phyloP scores from a whole-genome alignment of 2,888 invertebrate genomes.

The Trachelus troglodyta region DNA sequence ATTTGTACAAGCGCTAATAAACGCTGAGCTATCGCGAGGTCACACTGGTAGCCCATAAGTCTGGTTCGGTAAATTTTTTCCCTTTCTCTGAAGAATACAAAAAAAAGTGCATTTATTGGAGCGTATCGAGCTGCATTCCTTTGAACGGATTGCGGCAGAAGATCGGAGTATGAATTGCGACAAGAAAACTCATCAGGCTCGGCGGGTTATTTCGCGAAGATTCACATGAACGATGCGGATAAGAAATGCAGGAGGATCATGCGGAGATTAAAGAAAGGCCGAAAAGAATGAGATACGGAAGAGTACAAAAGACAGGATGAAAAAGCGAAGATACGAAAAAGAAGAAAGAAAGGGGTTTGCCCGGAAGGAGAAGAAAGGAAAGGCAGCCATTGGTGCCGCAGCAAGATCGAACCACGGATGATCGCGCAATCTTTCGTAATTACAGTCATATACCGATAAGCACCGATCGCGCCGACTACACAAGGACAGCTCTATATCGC shows the following conservation, averaged over 20 bases:
- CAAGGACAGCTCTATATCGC: not conserved
- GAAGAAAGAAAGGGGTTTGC: not conserved
- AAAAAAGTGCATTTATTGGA: not conserved
- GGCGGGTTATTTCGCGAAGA: not conserved
- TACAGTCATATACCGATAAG: constrained; percentile 31
- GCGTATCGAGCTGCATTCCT: not conserved
- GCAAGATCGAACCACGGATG: not conserved
- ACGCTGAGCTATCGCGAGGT: not conserved
- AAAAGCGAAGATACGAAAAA: no score
- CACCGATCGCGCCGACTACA: constrained; percentile 22
- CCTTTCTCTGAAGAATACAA: not conserved
- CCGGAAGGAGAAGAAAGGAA: not conserved
- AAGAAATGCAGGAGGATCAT: not conserved
- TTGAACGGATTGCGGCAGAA: not conserved
- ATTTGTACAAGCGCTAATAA: no score
- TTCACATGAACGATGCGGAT: not conserved
- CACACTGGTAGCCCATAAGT: not conserved
- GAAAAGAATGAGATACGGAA: not conserved
- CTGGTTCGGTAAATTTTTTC: not conserved
- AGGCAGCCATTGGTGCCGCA: not conserved
- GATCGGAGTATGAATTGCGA: not conserved
- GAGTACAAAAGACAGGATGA: not conserved
- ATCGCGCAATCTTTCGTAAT: constrained; percentile 36
- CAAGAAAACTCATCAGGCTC: not conserved
- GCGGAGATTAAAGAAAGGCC: constrained; percentile 6